Percentiles rank a stretch among this genome's conserved stretches.
Conservation (phyloP, 2,888 invertebrate genomes). For the Cerastis rubricosa region DNA sequence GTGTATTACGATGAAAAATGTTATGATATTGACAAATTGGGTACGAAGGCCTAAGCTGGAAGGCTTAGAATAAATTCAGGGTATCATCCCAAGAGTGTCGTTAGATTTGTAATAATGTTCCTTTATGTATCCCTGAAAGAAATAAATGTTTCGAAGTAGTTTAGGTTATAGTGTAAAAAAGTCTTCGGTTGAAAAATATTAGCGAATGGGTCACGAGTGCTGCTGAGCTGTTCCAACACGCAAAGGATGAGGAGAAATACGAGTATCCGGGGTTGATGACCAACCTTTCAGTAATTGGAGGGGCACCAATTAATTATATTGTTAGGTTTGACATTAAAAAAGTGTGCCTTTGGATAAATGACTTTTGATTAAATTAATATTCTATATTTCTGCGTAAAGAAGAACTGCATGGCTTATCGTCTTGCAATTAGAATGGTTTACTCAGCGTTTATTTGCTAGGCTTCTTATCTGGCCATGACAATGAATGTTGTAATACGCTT, state of each 20-base stretch:
- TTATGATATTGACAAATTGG: slow-evolving; percentile 30
- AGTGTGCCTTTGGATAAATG: neutral
- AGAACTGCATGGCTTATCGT: neutral
- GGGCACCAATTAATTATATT: no score
- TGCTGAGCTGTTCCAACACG: neutral
- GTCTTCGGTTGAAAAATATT: neutral
- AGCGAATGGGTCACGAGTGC: neutral
- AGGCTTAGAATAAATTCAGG: slow-evolving; percentile 2
- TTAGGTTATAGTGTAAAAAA: neutral
- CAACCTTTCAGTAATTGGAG: neutral
- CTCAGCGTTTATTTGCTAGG: slow-evolving; percentile 2
- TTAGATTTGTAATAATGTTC: slow-evolving; percentile 5
- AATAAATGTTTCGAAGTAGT: no score
- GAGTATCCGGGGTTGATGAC: neutral
- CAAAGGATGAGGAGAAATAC: neutral
- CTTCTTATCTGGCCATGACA: slow-evolving; percentile 25
- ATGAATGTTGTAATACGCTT: slow-evolving; percentile 17
- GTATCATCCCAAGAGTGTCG: neutral
- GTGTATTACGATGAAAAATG: neutral
- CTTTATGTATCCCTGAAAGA: neutral
- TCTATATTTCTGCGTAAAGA: neutral
- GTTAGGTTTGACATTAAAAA: neutral
- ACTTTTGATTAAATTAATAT: neutral
- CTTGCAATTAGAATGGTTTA: neutral
- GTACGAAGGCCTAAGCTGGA: neutral